Percentiles rank a stretch among this genome's conserved stretches.
phyloP scores from a whole-genome alignment of 2,888 invertebrate species.

The Gortyna flavago region DNA sequence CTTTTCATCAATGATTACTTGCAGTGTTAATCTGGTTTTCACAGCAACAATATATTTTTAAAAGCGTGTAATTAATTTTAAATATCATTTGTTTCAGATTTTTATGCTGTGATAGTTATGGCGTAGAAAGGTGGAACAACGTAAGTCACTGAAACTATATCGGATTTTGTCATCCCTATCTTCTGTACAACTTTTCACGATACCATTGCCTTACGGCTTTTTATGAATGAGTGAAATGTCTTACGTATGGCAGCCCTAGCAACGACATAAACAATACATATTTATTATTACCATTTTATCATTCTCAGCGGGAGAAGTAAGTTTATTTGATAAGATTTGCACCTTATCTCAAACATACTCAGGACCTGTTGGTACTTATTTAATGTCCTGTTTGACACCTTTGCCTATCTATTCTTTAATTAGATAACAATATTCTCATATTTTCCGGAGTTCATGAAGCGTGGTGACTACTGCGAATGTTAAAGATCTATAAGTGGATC shows the following conservation, averaged over 20 bases:
- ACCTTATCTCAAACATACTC: constrained; percentile 6
- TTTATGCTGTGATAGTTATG: constrained; percentile 73
- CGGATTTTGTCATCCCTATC: not conserved
- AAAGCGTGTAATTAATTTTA: not conserved
- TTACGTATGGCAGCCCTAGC: not conserved
- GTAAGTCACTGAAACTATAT: constrained; percentile 70
- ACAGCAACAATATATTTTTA: not conserved
- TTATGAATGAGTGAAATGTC: not conserved
- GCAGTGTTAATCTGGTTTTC: not conserved
- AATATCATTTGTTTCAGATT: constrained; percentile 73
- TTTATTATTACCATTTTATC: constrained; percentile 34
- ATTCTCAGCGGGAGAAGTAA: constrained; percentile 28
- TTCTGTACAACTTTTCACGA: not conserved
- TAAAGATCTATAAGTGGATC: constrained; percentile 50
- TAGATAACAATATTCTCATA: not conserved
- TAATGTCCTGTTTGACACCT: not conserved
- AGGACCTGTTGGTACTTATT: not conserved
- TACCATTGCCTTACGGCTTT: not conserved
- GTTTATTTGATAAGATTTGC: constrained; percentile 22
- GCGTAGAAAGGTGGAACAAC: constrained; percentile 75
- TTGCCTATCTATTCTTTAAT: not conserved
- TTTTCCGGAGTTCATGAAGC: not conserved
- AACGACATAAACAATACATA: constrained; percentile 13
- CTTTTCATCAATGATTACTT: not conserved
- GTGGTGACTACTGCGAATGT: constrained; percentile 42